Base-by-base conservation (phyloP, 2,113 vertebrate genomes). In the Sylvietta virens region DNA sequence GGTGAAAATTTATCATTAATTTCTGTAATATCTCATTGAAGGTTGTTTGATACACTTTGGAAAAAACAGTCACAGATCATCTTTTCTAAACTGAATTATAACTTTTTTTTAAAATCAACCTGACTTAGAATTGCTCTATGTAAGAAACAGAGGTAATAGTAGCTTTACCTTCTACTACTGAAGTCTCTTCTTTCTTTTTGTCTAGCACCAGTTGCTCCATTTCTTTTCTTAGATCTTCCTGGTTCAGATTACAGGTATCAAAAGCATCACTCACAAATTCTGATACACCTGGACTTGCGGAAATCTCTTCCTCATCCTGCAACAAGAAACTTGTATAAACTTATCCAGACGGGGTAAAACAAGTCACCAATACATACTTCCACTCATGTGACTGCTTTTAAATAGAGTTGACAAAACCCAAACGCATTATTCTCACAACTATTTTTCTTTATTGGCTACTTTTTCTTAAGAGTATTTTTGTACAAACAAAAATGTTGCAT, bases 231-330 rank as follows among this genome's bases (percentile, higher is more conserved):
- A 99, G 97, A 90, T 99, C 99, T 90, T 99, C 99, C 81, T 99
- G 98, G 96, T 99, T 98, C 74, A 99, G 97, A 95, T 97, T 98
- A 50, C 98, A 98, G 3, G 98, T 95, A 95, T 99, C 99, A 10
- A 99, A 99, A 47, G 99, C 99, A 22, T 99, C 99, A 47, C 99
- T 99, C 87, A 99, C 99, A 95, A 99, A 99, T 96, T 99, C 99
- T 5, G 99, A 99, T 53, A 99, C 98, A 18, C 99, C 98, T 3
- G 99, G 99, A 93, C 99, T 99, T 27, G 99, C 99, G 26, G 99
- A 99, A 91, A 99, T 99, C 90, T 99, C 99, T 73, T 99, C 99
- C 54, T 99, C 99, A 2, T 99, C 99, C 95, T 99, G 95, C 66
- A 98, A 97, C 22, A 81, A 88, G 47, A 81, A 15, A 86, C 23